Conservation (phyloP, 2,888 invertebrate species). For the Malthinus seriepunctatus region DNA sequence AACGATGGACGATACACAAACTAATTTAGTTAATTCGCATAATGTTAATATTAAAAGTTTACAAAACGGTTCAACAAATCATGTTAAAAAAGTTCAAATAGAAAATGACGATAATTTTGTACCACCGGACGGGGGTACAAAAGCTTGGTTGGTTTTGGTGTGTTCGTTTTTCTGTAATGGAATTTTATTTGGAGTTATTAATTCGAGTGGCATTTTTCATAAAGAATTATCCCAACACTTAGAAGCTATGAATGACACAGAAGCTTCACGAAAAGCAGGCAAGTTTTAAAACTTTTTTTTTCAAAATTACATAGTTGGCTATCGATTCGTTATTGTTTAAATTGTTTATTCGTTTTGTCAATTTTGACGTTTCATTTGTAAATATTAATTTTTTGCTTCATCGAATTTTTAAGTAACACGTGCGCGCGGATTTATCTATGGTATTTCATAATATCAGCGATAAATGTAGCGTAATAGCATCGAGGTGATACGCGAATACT, state of each 20-base stretch:
- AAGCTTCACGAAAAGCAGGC: slow-evolving; percentile 84
- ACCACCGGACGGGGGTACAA: slow-evolving; percentile 76
- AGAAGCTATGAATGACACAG: slow-evolving; percentile 64
- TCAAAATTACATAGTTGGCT: neutral
- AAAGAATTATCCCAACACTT: slow-evolving; percentile 68
- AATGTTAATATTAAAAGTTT: slow-evolving; percentile 9
- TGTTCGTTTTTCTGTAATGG: slow-evolving; percentile 90
- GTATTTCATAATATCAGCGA: neutral
- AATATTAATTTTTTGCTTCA: too few species aligned
- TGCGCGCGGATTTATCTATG: neutral
- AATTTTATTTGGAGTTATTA: slow-evolving; percentile 87
- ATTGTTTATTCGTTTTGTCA: too few species aligned
- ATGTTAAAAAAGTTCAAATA: slow-evolving; percentile 10
- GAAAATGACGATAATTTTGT: slow-evolving; percentile 44
- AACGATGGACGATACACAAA: slow-evolving; percentile 20
- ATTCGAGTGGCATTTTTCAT: slow-evolving; percentile 84
- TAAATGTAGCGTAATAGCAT: neutral
- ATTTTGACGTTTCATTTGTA: too few species aligned
- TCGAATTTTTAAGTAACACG: neutral
- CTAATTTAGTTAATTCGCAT: slow-evolving; percentile 17
- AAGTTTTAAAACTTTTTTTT: slow-evolving; percentile 49
- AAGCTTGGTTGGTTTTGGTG: slow-evolving; percentile 81
- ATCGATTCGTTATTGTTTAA: too few species aligned
- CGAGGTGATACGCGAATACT: neutral
- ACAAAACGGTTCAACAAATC: slow-evolving; percentile 18